A percentile compares a stretch with the other conserved stretches of the same genome.
Conservation (phyloP, 2,797 vertebrate species). For the Mycteria americana region DNA sequence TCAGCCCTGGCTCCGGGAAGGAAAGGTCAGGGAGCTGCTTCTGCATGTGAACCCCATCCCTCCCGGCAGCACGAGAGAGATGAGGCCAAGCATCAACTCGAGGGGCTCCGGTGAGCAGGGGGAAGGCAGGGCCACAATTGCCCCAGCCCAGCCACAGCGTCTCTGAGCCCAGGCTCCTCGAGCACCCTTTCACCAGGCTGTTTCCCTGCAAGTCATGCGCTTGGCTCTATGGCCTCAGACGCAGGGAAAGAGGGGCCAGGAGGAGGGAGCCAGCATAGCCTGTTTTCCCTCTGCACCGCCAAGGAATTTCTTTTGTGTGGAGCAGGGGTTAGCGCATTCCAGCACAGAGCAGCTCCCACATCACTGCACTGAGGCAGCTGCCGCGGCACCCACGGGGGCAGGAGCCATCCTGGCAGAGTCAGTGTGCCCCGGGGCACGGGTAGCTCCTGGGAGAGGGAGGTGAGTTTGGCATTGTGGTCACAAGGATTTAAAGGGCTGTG, state of each 20-base stretch:
- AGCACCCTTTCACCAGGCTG: neutral
- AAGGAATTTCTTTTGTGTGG: conserved; percentile 24
- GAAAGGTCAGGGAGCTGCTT: conserved; percentile 33
- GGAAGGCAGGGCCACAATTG: fast-evolving
- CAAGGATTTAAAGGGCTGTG: neutral
- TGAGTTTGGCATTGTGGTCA: neutral
- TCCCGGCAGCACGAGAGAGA: neutral
- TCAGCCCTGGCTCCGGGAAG: neutral
- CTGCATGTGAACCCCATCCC: neutral
- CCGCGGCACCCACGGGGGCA: fast-evolving
- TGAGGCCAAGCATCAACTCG: neutral
- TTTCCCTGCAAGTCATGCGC: neutral
- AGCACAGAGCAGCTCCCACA: neutral
- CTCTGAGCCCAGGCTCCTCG: neutral
- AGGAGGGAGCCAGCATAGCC: conserved; percentile 22
- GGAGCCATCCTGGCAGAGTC: neutral
- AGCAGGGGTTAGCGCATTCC: conserved; percentile 5
- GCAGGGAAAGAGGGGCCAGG: neutral
- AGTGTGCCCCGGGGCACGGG: fast-evolving
- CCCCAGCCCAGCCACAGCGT: neutral
- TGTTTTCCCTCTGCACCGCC: neutral
- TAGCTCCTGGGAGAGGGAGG: neutral
- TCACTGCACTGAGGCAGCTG: neutral
- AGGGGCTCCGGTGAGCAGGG: neutral
- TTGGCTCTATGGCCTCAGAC: neutral